phyloP scores from a whole-genome alignment of 2,797 vertebrate genomes.

The Silurus aristotelis region DNA sequence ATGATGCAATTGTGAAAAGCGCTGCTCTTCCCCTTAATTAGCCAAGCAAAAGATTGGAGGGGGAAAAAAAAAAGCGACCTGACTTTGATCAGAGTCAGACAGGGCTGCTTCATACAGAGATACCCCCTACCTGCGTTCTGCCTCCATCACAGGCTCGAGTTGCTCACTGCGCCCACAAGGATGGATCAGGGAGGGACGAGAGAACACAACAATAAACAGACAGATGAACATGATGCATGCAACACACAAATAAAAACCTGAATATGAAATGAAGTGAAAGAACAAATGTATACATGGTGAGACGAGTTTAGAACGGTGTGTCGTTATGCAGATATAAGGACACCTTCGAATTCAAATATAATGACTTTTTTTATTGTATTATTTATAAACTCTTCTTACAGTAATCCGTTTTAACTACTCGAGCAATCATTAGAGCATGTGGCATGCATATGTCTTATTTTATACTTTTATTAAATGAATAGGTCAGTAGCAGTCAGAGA shows the following conservation, averaged over 20 bases:
- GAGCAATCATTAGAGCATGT: not conserved
- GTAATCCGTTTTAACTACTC: not conserved
- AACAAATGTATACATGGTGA: constrained; percentile 41
- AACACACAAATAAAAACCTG: constrained; percentile 44
- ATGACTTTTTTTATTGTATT: not conserved
- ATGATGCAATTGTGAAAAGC: constrained; percentile 56
- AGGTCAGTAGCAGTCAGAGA: not conserved
- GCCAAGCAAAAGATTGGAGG: constrained; percentile 38
- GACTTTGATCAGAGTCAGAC: constrained; percentile 60
- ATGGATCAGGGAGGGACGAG: constrained; percentile 45
- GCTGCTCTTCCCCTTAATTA: constrained; percentile 53
- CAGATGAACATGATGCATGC: constrained; percentile 57
- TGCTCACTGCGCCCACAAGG: constrained; percentile 58
- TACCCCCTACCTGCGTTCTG: constrained; percentile 61
- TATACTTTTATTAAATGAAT: not conserved
- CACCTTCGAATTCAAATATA: constrained; percentile 20
- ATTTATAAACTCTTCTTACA: not conserved
- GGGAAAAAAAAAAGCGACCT: constrained; percentile 42
- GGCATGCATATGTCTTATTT: no score
- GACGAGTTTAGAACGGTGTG: constrained; percentile 27
- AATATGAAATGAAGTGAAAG: constrained; percentile 40
- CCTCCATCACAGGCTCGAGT: constrained; percentile 48
- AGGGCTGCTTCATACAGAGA: constrained; percentile 48
- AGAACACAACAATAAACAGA: constrained; percentile 60
- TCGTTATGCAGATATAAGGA: constrained; percentile 37